Percentiles rank a stretch among this genome's conserved stretches.
These are phyloP conservation scores for Whitmania pigra DNA, from an alignment of 1,140 invertebrate genomes.

Conservation along the genomic window DNA sequence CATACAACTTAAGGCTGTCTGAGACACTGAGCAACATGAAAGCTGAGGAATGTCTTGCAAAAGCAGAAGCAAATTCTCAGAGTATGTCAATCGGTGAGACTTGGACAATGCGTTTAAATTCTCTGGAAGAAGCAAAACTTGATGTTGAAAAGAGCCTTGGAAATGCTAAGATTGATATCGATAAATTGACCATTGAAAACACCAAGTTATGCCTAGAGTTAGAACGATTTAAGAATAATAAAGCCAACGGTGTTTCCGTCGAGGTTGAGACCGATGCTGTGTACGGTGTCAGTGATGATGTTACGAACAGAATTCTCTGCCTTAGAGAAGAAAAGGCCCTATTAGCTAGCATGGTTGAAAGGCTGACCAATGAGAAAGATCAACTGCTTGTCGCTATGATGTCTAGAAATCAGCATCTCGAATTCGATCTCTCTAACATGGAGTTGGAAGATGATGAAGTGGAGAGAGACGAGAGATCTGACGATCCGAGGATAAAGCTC, in stretches of 20 bases:
- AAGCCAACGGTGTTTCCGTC: neutral
- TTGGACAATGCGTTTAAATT: neutral
- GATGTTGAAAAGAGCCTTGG: neutral
- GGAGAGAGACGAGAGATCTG: neutral
- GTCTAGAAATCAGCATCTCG: constrained; percentile 13
- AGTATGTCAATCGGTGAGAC: neutral
- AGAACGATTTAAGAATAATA: neutral
- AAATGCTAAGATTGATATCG: neutral
- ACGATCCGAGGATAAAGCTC: constrained; percentile 8
- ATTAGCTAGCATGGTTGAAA: constrained; percentile 15
- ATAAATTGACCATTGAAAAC: neutral
- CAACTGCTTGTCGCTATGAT: constrained; percentile 3
- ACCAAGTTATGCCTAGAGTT: neutral
- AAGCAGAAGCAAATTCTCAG: neutral
- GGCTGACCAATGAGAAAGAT: constrained; percentile 14
- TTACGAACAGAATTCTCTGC: constrained; percentile 8
- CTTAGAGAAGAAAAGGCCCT: constrained; percentile 2
- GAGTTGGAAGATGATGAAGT: constrained; percentile 11
- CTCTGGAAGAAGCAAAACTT: neutral
- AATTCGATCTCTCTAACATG: constrained; percentile 12
- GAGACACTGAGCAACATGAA: neutral
- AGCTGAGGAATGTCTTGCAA: neutral
- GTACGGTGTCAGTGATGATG: neutral
- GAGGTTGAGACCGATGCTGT: neutral
- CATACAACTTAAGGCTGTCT: neutral